Conservation (phyloP, 2,113 vertebrate genomes). For the Engraulis encrasicolus region DNA sequence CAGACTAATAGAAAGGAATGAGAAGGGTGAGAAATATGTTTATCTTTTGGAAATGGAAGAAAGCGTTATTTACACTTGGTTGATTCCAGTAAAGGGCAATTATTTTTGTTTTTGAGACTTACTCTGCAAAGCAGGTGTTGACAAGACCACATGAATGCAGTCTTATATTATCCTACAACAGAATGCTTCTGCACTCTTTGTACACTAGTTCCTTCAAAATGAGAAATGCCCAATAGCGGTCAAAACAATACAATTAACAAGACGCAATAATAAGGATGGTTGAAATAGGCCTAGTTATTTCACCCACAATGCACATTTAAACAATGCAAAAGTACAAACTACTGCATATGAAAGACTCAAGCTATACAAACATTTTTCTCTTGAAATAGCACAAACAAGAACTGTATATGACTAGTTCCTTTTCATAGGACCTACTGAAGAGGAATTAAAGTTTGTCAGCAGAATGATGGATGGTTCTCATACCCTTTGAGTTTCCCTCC, state of each 20-base stretch:
- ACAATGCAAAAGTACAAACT: neutral
- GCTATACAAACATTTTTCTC: neutral
- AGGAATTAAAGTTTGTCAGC: too few species aligned
- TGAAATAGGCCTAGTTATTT: neutral
- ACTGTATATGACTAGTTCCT: too few species aligned
- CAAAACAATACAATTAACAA: neutral
- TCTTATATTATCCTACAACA: neutral
- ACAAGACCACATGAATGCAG: neutral
- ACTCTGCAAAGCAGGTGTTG: neutral
- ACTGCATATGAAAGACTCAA: too few species aligned
- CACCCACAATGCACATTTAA: neutral
- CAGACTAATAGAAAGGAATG: neutral
- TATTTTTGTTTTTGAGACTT: neutral
- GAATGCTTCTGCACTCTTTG: neutral
- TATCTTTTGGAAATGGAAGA: too few species aligned
- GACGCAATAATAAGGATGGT: neutral
- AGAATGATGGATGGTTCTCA: too few species aligned
- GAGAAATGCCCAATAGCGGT: neutral
- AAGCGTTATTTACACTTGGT: neutral
- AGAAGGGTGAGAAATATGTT: neutral
- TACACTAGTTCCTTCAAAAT: neutral
- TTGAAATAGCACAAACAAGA: neutral
- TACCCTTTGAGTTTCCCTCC: too few species aligned
- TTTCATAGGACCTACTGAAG: too few species aligned
- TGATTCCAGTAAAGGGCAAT: neutral